Base-by-base conservation (phyloP, 1,140 invertebrate species). In the Magallana ariakensis region DNA sequence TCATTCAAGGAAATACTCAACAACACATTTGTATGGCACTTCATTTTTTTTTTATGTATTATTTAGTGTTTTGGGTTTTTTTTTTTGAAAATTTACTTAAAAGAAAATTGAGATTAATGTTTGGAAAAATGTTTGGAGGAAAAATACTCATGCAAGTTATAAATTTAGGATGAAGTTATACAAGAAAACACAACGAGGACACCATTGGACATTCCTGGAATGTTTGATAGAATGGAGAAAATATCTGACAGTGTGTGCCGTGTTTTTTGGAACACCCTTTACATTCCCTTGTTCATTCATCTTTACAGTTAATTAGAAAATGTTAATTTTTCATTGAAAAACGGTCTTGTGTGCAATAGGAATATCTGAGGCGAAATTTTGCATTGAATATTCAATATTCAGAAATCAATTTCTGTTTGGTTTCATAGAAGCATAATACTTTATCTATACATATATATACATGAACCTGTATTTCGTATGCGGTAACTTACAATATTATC, bases 341-440 rank as follows among this genome's bases (percentile, higher is more conserved):
- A 75, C 33, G 66, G 22, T 16, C 33, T 75, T 70, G 10, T 75
- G 66, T 75, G 66, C 66, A 75, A 26, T 75, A 26, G 22, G 33
- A 75, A 60, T 13, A 13, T 46, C 33, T 46, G 33, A 46, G 33
- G 33, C 9, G 13, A 75, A 13, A 75, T 33, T 46, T 19, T 75
- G 66, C 66, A 33, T 75, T 75, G 33, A 46, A 75, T 75, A 75
- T 33, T 75, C 15, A 13, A 75, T 75, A 26, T 75, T 26, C 66
- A 75, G 13, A 22, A 26, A 11, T 26, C 8, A 11, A 75, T 8
- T 26, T 13, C 22, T 26, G 26, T 75, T 19, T 75, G 19, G 33
- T 11, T 26, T 26, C 33, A 22, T 33, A 33, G 9, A 11, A 22
- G 22, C 66, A 75, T 75, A 26, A 75, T 75, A 33, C 58, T 33